Base-by-base conservation (phyloP, 2,888 invertebrate genomes). In the Sarcophaga caerulescens region DNA sequence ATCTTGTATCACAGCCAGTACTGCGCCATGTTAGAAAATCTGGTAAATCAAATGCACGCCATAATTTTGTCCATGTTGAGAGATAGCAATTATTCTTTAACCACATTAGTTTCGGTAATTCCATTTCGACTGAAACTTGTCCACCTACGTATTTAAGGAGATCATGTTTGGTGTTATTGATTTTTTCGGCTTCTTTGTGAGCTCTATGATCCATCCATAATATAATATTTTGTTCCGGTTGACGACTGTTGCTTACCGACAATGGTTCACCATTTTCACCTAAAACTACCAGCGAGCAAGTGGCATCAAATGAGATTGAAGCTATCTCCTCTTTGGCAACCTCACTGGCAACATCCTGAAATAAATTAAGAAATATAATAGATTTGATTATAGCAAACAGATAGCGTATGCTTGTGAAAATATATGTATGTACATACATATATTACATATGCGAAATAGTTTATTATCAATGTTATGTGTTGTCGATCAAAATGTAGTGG, bases 191-290 rank as follows among this genome's bases (percentile, higher is more conserved):
- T 94, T 99, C 97, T 65, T 94, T 93, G 44, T 95, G 94, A 0
- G 98, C 98, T 90, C 98, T 94, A 91, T 98, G 98, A 91, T 98
- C 98, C 96, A 98, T 96, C 98, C 98, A 98, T 93, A 98, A 95
- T 59, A 98, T 96, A 14, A 98, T 94, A 92, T 98, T 98, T 93
- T 96, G 96, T 75, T 96, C 95, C 89, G 95, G 93, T 65, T 94
- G 94, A 8, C 95, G 96, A 86, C 95, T 94, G 17, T 94, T 94
- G 91, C 96, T 96, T 0, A 97, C 95, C 62, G 96, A 95, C 62
- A 97, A 91, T 0, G 98, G 96, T 35, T 94, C 93, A 17, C 95
- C 95, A 84, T 95, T 93, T 89, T 94, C 93, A 90, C 96, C 97
- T 60, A 99, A 91, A 8, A 95, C 96, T 0, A 97, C 99, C 84